A percentile compares a stretch with the other conserved stretches of the same genome.
These are phyloP conservation scores for Cryptus armator DNA, from an alignment of 2,888 invertebrate species.

Conservation along the genomic window DNA sequence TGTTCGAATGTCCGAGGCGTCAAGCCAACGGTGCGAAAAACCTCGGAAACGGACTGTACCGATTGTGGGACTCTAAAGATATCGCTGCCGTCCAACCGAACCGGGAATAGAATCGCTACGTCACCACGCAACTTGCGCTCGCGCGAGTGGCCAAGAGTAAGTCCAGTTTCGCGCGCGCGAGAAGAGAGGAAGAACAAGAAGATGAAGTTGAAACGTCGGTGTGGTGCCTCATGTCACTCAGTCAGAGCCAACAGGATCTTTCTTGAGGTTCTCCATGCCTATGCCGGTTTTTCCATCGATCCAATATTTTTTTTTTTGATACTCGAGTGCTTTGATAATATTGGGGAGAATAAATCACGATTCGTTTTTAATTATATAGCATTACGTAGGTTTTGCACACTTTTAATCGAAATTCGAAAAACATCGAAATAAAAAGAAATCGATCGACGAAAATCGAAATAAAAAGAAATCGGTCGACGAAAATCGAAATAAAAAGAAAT, in stretches of 20 bases:
- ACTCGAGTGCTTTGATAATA: too few relatives aligned
- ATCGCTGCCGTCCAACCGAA: conserved; percentile 80
- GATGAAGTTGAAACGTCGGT: conserved; percentile 15
- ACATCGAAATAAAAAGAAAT: too few relatives aligned
- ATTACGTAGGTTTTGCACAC: too few relatives aligned
- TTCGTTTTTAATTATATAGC: too few relatives aligned
- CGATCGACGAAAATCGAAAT: too few relatives aligned
- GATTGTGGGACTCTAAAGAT: conserved; percentile 81
- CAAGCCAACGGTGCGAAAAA: conserved; percentile 68
- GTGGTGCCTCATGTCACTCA: conserved; percentile 19
- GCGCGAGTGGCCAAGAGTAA: conserved; percentile 38
- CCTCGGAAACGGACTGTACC: conserved; percentile 77
- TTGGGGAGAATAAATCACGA: too few relatives aligned
- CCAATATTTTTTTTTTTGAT: too few relatives aligned
- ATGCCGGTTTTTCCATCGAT: background rate
- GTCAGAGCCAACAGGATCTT: conserved; percentile 25
- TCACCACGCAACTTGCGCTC: conserved; percentile 74
- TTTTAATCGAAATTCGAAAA: too few relatives aligned
- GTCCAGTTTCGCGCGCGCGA: conserved; percentile 36
- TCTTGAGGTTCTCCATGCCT: conserved; percentile 11
- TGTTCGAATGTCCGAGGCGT: conserved; percentile 9
- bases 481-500: too few relatives aligned
- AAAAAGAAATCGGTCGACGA: too few relatives aligned
- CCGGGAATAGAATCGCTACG: conserved; percentile 82
- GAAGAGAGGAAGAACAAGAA: conserved; percentile 27